phyloP scores from a whole-genome alignment of 2,797 vertebrate species.

The Manis pentadactyla region DNA sequence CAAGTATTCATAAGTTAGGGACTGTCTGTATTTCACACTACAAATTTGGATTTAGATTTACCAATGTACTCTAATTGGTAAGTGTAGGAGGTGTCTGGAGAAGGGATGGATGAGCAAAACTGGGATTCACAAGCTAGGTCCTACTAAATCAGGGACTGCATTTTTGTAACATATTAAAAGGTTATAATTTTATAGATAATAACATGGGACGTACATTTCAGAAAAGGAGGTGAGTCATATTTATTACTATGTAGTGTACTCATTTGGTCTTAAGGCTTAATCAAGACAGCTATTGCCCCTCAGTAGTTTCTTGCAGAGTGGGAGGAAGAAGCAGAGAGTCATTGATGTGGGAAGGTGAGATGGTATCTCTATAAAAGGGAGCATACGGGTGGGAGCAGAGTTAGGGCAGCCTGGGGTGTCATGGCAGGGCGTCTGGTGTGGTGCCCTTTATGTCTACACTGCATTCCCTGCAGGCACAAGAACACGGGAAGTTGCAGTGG shows the following conservation, averaged over 20 bases:
- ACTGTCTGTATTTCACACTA: neutral
- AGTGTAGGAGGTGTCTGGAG: neutral
- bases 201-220: neutral
- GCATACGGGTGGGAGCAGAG: neutral
- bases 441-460: neutral
- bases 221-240: neutral
- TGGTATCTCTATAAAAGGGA: accelerated
- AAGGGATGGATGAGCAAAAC: neutral
- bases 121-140: neutral
- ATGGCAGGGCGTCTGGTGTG: neutral
- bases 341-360: neutral
- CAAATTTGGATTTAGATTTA: neutral
- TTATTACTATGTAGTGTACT: neutral
- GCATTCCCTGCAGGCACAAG: neutral
- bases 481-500: neutral
- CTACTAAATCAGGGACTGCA: neutral
- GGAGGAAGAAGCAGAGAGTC: neutral
- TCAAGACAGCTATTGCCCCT: neutral
- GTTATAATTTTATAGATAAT: neutral
- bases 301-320: neutral
- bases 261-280: neutral
- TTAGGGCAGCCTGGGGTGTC: neutral
- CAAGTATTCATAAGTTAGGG: neutral
- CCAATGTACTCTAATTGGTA: neutral
- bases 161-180: neutral